Conservation (phyloP, 2,797 vertebrate species). For the Tenualosa ilisha region DNA sequence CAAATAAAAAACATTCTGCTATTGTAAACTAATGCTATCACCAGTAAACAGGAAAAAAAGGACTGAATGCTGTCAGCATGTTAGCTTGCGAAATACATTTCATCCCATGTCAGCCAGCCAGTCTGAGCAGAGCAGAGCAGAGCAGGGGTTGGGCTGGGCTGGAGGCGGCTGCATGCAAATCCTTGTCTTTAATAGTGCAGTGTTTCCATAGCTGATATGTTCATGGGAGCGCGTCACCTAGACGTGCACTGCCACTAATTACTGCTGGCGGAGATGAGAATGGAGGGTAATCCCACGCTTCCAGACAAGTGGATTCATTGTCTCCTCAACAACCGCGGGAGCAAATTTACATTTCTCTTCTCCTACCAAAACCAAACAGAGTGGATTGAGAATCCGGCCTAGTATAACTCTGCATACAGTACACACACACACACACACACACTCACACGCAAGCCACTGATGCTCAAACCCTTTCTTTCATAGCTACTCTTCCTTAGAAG, state of each 20-base stretch:
- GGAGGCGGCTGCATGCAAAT: neutral
- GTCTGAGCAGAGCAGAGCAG: neutral
- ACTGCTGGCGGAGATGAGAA: constrained; percentile 42
- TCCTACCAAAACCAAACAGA: neutral
- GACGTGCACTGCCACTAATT: constrained; percentile 39
- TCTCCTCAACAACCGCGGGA: constrained; percentile 7
- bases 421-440: constrained; percentile 6
- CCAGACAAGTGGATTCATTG: constrained; percentile 41
- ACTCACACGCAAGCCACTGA: neutral
- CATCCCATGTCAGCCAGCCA: neutral
- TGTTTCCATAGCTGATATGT: neutral
- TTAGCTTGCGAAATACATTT: neutral
- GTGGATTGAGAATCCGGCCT: neutral
- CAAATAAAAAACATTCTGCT: neutral
- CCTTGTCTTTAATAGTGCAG: neutral
- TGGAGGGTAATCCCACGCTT: constrained; percentile 39
- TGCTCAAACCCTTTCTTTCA: neutral
- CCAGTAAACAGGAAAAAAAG: neutral
- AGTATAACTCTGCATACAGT: neutral
- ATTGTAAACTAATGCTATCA: neutral
- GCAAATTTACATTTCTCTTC: constrained; percentile 2
- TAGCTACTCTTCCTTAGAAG: neutral
- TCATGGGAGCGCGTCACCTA: constrained; percentile 31
- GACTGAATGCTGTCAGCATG: neutral
- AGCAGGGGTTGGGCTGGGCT: neutral